A percentile compares a stretch with the other conserved stretches of the same genome.
These are phyloP conservation scores for Nothoprocta pentlandii DNA, from an alignment of 2,113 vertebrate species.

Conservation along the genomic window DNA sequence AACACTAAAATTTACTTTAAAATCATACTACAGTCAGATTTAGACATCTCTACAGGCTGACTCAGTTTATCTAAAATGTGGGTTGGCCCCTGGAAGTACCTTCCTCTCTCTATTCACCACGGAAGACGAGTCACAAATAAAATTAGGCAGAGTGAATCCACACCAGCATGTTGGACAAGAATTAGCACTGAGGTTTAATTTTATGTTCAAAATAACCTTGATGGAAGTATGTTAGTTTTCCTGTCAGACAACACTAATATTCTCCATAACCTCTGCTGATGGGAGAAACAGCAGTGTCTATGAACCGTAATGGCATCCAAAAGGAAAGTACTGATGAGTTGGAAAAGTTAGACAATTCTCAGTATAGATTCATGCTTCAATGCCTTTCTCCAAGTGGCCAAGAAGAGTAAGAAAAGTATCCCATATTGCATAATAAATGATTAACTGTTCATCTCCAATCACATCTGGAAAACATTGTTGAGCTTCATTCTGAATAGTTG, in stretches of 20 bases:
- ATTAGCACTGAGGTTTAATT: conserved; percentile 9
- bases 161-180: not conserved
- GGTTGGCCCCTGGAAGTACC: not conserved
- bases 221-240: not conserved
- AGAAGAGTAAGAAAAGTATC: conserved; percentile 47
- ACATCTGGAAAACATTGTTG: conserved; percentile 72
- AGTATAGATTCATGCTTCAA: conserved; percentile 46
- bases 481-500: conserved; percentile 62
- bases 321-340: conserved; percentile 23
- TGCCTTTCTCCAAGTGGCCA: conserved; percentile 55
- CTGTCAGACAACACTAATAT: not conserved
- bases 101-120: not conserved
- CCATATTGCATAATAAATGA: conserved; percentile 72
- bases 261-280: conserved; percentile 27
- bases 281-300: conserved; percentile 31
- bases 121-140: not conserved
- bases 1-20: not conserved
- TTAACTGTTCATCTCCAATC: conserved; percentile 63
- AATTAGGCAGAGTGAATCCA: not conserved
- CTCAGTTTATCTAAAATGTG: not conserved
- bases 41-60: not conserved
- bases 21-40: not conserved
- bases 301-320: conserved; percentile 26
- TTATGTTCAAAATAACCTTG: conserved; percentile 19
- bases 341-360: conserved; percentile 46